Percentiles rank a stretch among this genome's conserved stretches.
Evolutionary conservation across 2,797 vertebrate species (phyloP).

Genomic region (Lutjanus campechanus): DNA sequence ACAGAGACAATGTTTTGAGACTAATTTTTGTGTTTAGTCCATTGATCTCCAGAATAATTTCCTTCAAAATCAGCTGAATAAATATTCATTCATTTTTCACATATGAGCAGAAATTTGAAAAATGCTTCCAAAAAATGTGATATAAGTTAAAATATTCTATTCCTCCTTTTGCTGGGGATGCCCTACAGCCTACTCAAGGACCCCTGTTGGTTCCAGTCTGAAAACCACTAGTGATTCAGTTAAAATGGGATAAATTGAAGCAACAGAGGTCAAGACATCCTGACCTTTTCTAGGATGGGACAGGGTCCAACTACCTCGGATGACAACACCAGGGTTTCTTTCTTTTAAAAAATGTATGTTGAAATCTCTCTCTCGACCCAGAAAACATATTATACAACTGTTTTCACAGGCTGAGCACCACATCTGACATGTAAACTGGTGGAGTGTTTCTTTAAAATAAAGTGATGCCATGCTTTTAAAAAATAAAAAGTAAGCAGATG

Average conservation of each 20-base stretch:
- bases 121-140: too few species aligned
- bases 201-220: too few species aligned
- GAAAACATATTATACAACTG: neutral
- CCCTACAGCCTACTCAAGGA: too few species aligned
- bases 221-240: too few species aligned
- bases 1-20: neutral
- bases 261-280: neutral
- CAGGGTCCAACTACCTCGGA: neutral
- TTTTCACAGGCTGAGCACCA: neutral
- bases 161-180: too few species aligned
- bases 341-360: neutral
- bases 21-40: too few species aligned
- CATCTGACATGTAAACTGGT: neutral
- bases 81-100: neutral
- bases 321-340: neutral
- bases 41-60: neutral
- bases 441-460: neutral
- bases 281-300: neutral
- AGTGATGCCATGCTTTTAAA: too few species aligned
- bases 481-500: too few species aligned
- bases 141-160: too few species aligned
- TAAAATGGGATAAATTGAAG: too few species aligned
- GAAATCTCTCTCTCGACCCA: neutral
- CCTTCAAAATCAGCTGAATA: neutral
- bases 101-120: too few species aligned